Evolutionary conservation across 2,113 vertebrate species (phyloP).

Genomic region (Perca schrenkii): DNA sequence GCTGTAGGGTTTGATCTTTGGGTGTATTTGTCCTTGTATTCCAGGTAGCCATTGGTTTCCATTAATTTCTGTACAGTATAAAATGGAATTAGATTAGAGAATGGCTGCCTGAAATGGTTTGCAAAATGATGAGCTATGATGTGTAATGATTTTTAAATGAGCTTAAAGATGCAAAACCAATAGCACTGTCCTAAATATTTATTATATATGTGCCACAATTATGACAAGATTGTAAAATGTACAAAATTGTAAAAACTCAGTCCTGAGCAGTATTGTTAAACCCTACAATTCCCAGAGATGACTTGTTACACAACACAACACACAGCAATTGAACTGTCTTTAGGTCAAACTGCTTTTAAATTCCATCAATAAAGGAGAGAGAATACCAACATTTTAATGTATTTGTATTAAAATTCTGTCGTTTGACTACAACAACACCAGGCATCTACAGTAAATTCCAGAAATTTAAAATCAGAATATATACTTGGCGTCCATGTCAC

Average conservation of each 20-base stretch:
- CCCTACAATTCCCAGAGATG: not conserved
- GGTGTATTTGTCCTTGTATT: not conserved
- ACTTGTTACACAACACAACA: not conserved
- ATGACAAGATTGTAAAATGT: not conserved
- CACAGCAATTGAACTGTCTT: not conserved
- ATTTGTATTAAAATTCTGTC: not conserved
- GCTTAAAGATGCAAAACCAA: not conserved
- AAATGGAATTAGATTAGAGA: not conserved
- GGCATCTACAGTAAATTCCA: not conserved
- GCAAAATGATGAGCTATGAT: not conserved
- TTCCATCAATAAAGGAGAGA: not conserved
- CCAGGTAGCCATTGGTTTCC: not conserved
- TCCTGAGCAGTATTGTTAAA: not conserved
- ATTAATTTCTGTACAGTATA: not conserved
- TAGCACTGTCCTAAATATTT: not conserved
- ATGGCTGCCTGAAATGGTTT: not conserved
- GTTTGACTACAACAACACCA: not conserved
- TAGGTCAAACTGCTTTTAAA: not conserved
- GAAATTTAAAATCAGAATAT: not conserved
- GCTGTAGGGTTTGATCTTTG: not conserved
- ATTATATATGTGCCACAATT: not conserved
- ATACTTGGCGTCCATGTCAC: slow-evolving; percentile 1
- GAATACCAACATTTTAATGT: not conserved
- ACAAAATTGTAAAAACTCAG: not conserved
- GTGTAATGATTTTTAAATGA: not conserved